phyloP scores from a whole-genome alignment of 2,113 vertebrate species.

The Hippocampus mohnikei region DNA sequence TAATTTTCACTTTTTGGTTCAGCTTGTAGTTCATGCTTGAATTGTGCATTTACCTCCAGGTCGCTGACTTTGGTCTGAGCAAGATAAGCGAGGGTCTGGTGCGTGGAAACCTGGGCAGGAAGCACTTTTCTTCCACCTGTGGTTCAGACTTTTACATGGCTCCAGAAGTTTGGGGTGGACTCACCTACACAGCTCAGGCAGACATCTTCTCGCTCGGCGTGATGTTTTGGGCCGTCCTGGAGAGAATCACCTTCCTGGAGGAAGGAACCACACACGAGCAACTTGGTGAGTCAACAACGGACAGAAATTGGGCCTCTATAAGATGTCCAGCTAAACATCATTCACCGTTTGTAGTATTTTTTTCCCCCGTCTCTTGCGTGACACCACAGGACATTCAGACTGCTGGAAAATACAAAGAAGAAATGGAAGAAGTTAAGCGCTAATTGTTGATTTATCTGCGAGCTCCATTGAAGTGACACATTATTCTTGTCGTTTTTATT shows the following conservation, averaged over 20 bases:
- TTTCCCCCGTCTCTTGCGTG: too few relatives aligned
- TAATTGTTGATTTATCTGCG: too few relatives aligned
- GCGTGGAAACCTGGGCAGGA: constrained; percentile 75
- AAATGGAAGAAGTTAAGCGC: too few relatives aligned
- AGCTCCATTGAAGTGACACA: too few relatives aligned
- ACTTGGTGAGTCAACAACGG: constrained; percentile 69
- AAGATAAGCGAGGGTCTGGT: constrained; percentile 81
- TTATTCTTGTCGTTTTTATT: too few relatives aligned
- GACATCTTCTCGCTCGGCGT: constrained; percentile 97
- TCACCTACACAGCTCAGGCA: constrained; percentile 91
- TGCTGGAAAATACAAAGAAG: too few relatives aligned
- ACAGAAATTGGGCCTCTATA: not conserved
- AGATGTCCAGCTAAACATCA: not conserved
- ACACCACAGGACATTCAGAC: too few relatives aligned
- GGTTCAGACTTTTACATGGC: constrained; percentile 99
- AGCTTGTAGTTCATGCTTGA: not conserved
- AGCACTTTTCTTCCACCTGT: constrained; percentile 90
- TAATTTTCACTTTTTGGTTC: too few relatives aligned
- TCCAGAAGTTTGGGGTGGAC: constrained; percentile 94
- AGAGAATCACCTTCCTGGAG: constrained; percentile 91
- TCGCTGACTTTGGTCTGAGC: constrained; percentile 95
- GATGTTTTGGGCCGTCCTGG: constrained; percentile 96
- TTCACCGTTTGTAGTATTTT: not conserved
- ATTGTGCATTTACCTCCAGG: constrained; percentile 45
- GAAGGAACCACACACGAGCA: constrained; percentile 88